Evolutionary conservation across 2,888 invertebrate genomes (phyloP), one percentile per base, ranked within the genome.

Genomic region (Metallyticus violacea): DNA sequence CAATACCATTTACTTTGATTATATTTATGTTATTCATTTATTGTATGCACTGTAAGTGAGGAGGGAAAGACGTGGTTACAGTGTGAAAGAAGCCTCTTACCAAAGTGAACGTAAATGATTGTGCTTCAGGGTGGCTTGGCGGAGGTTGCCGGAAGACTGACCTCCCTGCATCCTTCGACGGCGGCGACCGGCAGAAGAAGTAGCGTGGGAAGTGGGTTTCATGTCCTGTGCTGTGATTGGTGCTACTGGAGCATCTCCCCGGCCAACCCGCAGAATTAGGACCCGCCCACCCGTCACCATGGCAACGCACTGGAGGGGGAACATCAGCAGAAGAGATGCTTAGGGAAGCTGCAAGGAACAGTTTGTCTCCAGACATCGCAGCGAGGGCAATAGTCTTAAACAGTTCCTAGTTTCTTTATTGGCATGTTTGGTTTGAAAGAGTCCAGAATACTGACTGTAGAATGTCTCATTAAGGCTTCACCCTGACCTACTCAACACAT

Each of bases 191-290:
- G 40, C 40, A 62, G 40, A 62, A 62, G 40, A 62, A 62, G 40
- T 62, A 15, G 40, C 4, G 40, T 62, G 40, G 40, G 40, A 62
- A 9, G 40, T 62, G 40, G 40, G 40, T 62, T 62, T 22, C 40
- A 22, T 22, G 40, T 62, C 40, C 40, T 62, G 40, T 62, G 40
- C 26, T 83, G 28, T 83, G 28, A 83, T 83, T 83, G 83, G 83
- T 77, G 77, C 77, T 28, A 77, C 4, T 9, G 77, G 26, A 83
- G 25, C 83, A 28, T 83, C 83, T 83, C 83, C 83, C 83, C 83
- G 83, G 29, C 83, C 83, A 83, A 83, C 83, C 83, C 77, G 83
- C 76, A 77, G 29, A 77, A 28, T 22, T 28, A 83, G 83, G n/a
- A 76, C 76, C 83, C 77, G 77, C 83, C 29, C 76, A 27, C 26